A percentile compares a stretch with the other conserved stretches of the same genome.
These are phyloP conservation scores for Falcaria lacertinaria DNA, from an alignment of 2,888 invertebrate species.

Conservation along the genomic window DNA sequence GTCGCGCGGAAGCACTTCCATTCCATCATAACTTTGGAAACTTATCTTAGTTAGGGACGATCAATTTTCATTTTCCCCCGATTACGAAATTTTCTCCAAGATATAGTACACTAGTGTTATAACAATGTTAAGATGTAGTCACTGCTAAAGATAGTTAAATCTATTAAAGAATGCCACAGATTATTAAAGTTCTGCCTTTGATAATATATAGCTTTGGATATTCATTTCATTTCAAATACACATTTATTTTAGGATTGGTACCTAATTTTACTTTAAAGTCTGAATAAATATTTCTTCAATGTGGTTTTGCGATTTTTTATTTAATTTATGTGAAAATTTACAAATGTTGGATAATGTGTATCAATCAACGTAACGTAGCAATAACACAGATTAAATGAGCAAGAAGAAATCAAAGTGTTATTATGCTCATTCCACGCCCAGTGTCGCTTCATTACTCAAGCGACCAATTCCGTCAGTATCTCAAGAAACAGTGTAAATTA, in stretches of 20 bases:
- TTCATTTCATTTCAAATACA: too few species aligned
- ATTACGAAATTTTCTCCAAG: conserved; percentile 59
- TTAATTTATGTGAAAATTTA: too few species aligned
- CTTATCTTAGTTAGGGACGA: conserved; percentile 72
- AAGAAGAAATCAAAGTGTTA: not conserved
- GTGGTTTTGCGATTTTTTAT: too few species aligned
- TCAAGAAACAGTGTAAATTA: conserved; percentile 28
- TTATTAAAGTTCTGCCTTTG: conserved; percentile 8
- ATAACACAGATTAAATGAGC: not conserved
- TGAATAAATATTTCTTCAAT: too few species aligned
- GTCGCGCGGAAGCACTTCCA: conserved; percentile 50
- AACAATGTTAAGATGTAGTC: conserved; percentile 26
- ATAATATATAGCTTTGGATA: too few species aligned
- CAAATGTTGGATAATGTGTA: too few species aligned
- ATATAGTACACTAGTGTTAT: conserved; percentile 30
- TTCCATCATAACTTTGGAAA: conserved; percentile 70
- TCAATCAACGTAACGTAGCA: too few species aligned
- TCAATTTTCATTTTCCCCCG: conserved; percentile 74
- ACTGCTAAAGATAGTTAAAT: conserved; percentile 10
- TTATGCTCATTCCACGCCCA: not conserved
- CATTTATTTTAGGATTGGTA: too few species aligned
- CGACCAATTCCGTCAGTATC: conserved; percentile 5
- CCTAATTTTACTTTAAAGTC: too few species aligned
- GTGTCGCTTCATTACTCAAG: not conserved
- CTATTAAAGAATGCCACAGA: not conserved